A percentile compares a stretch with the other conserved stretches of the same genome.
Conservation (phyloP, 2,113 vertebrate species). For the Psettodes erumei region DNA sequence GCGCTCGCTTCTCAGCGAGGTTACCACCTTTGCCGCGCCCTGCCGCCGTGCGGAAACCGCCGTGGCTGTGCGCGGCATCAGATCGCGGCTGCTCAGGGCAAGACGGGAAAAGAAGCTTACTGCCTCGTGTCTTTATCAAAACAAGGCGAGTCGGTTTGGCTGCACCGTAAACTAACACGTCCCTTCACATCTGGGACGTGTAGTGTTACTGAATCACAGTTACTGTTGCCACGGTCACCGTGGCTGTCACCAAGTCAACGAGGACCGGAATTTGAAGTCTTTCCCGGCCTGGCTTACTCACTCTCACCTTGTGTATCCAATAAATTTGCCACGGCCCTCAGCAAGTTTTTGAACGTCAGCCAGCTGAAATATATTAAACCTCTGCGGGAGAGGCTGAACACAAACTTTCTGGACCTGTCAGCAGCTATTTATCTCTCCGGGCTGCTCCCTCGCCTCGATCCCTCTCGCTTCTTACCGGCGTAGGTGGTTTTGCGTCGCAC, state of each 20-base stretch:
- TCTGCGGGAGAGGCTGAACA: not conserved
- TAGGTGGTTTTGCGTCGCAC: conserved; percentile 95
- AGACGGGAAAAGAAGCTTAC: not conserved
- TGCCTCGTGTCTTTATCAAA: not conserved
- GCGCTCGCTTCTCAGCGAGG: not conserved
- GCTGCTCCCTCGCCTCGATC: not conserved
- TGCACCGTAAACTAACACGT: not conserved
- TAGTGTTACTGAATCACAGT: not conserved
- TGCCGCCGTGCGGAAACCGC: not conserved
- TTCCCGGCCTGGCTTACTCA: not conserved
- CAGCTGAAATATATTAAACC: not conserved
- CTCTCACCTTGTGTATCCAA: not conserved
- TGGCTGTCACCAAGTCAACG: not conserved
- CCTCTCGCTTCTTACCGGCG: conserved; percentile 84
- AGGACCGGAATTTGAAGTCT: not conserved
- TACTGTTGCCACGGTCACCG: not conserved
- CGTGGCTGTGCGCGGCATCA: not conserved
- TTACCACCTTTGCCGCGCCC: not conserved
- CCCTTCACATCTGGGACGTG: too few species aligned
- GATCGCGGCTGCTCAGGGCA: not conserved
- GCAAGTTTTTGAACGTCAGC: not conserved
- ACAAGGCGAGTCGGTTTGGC: not conserved
- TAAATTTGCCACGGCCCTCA: not conserved
- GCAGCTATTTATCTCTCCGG: not conserved
- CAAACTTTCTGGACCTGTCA: not conserved